Percentiles rank a stretch among this genome's conserved stretches.
phyloP scores from a whole-genome alignment of 1,140 invertebrate species.

The Epicauta chinensis region DNA sequence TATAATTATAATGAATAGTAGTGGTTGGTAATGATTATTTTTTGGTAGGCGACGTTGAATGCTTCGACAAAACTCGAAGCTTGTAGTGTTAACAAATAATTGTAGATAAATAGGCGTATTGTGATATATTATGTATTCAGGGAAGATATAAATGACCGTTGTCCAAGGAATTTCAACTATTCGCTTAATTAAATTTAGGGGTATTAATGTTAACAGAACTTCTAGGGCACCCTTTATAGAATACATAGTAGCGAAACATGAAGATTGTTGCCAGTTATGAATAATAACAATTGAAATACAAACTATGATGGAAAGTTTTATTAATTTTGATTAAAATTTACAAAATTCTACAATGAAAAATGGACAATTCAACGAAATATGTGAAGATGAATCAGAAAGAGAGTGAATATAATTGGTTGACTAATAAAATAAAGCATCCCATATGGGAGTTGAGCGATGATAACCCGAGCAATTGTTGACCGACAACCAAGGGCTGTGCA shows the following conservation, averaged over 20 bases:
- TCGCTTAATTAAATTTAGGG: conserved; percentile 36
- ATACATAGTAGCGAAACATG: conserved; percentile 9
- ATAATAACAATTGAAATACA: neutral
- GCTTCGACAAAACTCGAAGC: no score
- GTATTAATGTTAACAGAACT: conserved; percentile 34
- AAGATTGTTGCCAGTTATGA: conserved; percentile 3
- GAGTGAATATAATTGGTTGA: conserved; percentile 9
- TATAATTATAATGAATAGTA: neutral
- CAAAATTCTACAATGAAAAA: no score
- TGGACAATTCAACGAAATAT: neutral
- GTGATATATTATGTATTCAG: conserved; percentile 33
- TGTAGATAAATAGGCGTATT: conserved; percentile 17
- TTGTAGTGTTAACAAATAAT: conserved; percentile 1
- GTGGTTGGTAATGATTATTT: no score
- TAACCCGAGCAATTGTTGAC: conserved; percentile 33
- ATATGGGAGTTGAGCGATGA: conserved; percentile 28
- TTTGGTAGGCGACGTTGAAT: no score
- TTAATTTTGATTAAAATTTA: no score
- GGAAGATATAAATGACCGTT: conserved; percentile 36
- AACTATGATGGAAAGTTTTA: no score
- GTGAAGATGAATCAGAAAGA: conserved; percentile 3
- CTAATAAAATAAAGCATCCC: conserved; percentile 32
- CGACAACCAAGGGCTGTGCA: neutral
- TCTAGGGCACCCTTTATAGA: conserved; percentile 14
- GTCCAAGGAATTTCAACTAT: conserved; percentile 36